Base-by-base conservation (phyloP, 1,140 invertebrate species). In the Stegodyphus dumicola region DNA sequence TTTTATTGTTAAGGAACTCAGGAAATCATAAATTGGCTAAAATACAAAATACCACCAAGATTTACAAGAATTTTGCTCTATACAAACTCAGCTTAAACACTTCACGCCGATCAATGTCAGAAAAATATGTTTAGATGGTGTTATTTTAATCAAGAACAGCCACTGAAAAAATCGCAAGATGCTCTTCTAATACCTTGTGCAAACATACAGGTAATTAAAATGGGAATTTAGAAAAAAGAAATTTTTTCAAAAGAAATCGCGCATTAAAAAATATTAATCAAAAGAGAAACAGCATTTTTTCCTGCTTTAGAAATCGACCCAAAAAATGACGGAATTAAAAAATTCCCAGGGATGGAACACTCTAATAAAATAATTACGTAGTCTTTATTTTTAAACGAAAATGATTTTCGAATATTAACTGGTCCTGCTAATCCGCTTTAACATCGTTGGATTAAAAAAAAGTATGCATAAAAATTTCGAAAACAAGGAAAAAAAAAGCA, bases 341-440 rank as follows among this genome's bases (percentile, higher is more conserved):
- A n/a, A n/a, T n/a, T n/a, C n/a, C n/a, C n/a, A n/a, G n/a, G n/a
- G n/a, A n/a, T n/a, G n/a, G n/a, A 77, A 33, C 67, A 15, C 67
- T 77, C 76, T 77, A 77, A 77, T 77, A 77, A 77, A 77, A 77
- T 77, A 77, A 77, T 77, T 77, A 77, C 76, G 49, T 17, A 15
- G 60, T 33, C 76, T 77, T 77, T 77, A 64, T 77, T 56, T 53
- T 77, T 17, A 15, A 65, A 77, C 49, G 76, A 77, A 77, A 77
- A 77, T 77, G 76, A 77, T 77, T 77, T 77, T 77, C 64, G 76
- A 77, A 77, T 64, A 77, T 77, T 77, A 77, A 77, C 76, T 77
- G 60, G 76, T 67, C 11, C 48, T 66, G 64, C 65, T 77, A 77
- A 77, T 77, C 76, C 76, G 64, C 76, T 77, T 77, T 73, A 48